Conservation (phyloP, 1,140 invertebrate genomes). For the Spodoptera frugiperda region DNA sequence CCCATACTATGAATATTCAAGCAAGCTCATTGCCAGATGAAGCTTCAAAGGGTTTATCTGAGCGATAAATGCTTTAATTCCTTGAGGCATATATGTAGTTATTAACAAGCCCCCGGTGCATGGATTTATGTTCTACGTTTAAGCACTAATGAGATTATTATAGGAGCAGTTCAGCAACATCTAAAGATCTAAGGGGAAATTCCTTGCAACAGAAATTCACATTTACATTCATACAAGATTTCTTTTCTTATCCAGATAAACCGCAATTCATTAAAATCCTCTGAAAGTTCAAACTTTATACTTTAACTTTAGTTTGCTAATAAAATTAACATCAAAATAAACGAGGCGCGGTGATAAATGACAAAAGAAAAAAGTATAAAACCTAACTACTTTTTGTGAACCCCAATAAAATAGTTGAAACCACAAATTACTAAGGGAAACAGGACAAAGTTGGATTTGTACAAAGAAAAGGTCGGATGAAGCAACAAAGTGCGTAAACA, state of each 20-base stretch:
- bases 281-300: too few species aligned
- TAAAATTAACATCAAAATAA: constrained; percentile 10
- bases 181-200: too few species aligned
- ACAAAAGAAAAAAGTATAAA: constrained; percentile 9
- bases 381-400: constrained; percentile 36
- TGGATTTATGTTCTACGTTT: neutral
- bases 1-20: constrained; percentile 62
- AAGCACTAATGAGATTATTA: neutral
- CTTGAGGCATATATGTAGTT: constrained; percentile 37
- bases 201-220: too few species aligned
- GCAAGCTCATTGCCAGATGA: constrained; percentile 55
- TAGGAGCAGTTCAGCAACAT: too few species aligned
- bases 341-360: neutral
- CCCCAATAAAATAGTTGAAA: constrained; percentile 56
- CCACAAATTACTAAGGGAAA: constrained; percentile 59
- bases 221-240: too few species aligned
- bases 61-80: constrained; percentile 58
- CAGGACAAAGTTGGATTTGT: constrained; percentile 59
- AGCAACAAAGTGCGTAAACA: constrained; percentile 68
- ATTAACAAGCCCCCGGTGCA: constrained; percentile 50
- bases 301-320: too few species aligned
- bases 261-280: too few species aligned
- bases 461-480: constrained; percentile 62
- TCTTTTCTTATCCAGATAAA: too few species aligned
- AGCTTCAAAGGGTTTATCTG: constrained; percentile 62